Conservation (phyloP, 2,113 vertebrate species). For the Peromyscus leucopus region DNA sequence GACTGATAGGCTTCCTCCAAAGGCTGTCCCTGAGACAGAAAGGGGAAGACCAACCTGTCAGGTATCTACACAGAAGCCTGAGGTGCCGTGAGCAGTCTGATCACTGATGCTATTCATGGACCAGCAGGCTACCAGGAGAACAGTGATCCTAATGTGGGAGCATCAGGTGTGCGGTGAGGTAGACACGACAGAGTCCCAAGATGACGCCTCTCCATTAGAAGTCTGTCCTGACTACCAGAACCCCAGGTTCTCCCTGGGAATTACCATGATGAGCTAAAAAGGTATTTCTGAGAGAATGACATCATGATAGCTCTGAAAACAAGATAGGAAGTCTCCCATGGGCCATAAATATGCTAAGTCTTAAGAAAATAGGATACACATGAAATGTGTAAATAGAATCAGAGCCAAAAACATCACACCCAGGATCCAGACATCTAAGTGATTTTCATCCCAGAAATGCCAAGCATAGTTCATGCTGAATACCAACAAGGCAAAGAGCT, state of each 20-base stretch:
- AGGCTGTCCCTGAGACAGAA: neutral
- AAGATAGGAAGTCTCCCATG: neutral
- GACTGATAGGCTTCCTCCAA: neutral
- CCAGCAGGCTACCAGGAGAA: neutral
- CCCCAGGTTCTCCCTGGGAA: neutral
- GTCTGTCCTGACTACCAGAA: neutral
- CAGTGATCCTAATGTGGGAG: neutral
- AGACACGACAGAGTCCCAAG: neutral
- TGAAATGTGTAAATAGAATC: neutral
- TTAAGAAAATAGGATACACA: conserved; percentile 18
- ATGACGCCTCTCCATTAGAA: neutral
- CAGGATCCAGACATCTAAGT: conserved; percentile 1
- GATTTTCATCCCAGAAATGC: conserved; percentile 4
- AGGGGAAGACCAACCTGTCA: neutral
- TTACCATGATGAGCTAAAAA: neutral
- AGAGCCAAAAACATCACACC: neutral
- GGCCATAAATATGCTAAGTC: neutral
- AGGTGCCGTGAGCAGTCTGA: neutral
- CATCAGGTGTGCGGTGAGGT: rapidly evolving
- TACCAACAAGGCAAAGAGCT: conserved; percentile 11
- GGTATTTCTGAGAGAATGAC: neutral
- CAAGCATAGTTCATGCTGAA: neutral
- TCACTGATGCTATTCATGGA: neutral
- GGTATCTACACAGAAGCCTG: neutral
- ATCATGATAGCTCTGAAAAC: neutral